These are phyloP conservation scores for Cinara cedri DNA, from an alignment of 2,888 invertebrate genomes.

Conservation along the genomic window DNA sequence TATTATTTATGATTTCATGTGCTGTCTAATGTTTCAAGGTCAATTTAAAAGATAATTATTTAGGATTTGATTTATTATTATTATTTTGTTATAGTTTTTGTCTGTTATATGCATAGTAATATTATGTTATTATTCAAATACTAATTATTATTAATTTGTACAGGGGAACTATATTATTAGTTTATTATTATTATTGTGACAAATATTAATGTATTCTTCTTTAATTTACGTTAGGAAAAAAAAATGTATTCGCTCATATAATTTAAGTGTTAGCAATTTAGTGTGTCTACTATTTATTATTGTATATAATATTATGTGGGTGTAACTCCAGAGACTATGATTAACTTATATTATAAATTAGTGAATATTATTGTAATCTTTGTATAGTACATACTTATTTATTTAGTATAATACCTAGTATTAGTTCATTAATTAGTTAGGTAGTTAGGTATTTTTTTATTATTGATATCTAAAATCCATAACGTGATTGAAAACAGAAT, in stretches of 20 bases:
- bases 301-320: neutral
- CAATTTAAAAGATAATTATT: neutral
- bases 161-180: constrained; percentile 3
- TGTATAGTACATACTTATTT: too few species aligned
- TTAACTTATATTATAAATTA: too few species aligned
- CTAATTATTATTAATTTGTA: neutral
- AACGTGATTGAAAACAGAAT: too few species aligned
- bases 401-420: too few species aligned
- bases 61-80: too few species aligned
- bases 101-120: neutral
- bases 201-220: neutral
- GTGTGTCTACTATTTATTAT: neutral
- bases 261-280: neutral
- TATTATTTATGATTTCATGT: neutral
- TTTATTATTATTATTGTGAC: neutral
- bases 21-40: neutral
- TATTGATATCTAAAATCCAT: too few species aligned
- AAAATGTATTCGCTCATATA: neutral
- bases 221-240: neutral
- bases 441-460: too few species aligned
- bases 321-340: too few species aligned
- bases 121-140: neutral
- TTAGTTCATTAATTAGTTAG: too few species aligned
- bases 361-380: too few species aligned
- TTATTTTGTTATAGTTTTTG: neutral